A percentile compares a stretch with the other conserved stretches of the same genome.
phyloP scores from a whole-genome alignment of 2,113 vertebrate genomes.

The Pyrgilauda ruficollis region DNA sequence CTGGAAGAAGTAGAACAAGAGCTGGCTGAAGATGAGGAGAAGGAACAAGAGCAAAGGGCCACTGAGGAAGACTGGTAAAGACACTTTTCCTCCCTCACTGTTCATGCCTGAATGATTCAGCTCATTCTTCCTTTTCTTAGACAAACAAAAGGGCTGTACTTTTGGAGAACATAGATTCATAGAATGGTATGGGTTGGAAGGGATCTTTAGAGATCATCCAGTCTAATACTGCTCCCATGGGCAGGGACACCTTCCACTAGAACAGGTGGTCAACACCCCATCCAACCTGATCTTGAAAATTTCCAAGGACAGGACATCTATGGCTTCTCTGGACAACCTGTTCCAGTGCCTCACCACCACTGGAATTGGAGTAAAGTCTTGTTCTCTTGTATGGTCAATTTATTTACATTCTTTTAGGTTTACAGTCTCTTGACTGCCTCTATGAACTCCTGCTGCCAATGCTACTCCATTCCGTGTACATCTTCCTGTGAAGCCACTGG shows the following conservation, averaged over 20 bases:
- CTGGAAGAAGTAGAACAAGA: conserved; percentile 82
- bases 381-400: background rate
- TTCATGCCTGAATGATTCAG: background rate
- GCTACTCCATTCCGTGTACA: background rate
- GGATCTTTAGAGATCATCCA: background rate
- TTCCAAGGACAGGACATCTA: background rate
- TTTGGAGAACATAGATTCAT: background rate
- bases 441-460: background rate
- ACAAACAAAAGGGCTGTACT: background rate
- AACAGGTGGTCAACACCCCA: background rate
- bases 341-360: background rate
- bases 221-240: background rate
- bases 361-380: background rate
- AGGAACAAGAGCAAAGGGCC: conserved; percentile 48
- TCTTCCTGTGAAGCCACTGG: background rate
- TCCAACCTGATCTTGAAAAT: background rate
- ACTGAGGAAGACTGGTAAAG: conserved; percentile 74
- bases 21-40: conserved; percentile 72
- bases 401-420: background rate
- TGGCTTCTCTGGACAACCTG: background rate
- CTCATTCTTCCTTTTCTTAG: background rate
- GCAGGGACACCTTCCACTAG: background rate
- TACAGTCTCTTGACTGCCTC: background rate
- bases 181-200: background rate
- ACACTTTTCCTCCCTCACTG: background rate